Percentiles rank a stretch among this genome's conserved stretches.
These are phyloP conservation scores for Drosophila neonasuta DNA, from an alignment of 2,888 invertebrate genomes.

Conservation along the genomic window DNA sequence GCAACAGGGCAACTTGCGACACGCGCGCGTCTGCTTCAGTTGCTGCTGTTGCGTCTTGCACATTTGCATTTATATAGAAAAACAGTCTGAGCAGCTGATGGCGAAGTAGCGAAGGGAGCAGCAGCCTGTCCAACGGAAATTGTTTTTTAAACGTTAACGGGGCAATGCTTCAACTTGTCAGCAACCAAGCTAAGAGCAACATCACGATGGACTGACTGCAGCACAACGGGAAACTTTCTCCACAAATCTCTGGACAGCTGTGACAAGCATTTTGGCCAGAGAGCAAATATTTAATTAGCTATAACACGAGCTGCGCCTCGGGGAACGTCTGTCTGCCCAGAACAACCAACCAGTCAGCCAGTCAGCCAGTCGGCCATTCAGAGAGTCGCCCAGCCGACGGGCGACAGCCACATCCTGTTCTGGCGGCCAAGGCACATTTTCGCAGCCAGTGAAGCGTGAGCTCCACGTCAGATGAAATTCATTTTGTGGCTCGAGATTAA, in stretches of 20 bases:
- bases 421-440: slow-evolving; percentile 29
- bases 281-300: slow-evolving; percentile 73
- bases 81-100: background rate
- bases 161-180: slow-evolving; percentile 40
- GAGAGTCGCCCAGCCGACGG: slow-evolving; percentile 19
- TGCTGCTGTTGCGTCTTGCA: slow-evolving; percentile 5
- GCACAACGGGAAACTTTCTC: slow-evolving; percentile 42
- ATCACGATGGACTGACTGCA: slow-evolving; percentile 13
- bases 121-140: slow-evolving; percentile 48
- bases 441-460: slow-evolving; percentile 55
- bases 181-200: slow-evolving; percentile 15
- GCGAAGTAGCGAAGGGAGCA: background rate
- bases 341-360: slow-evolving; percentile 8
- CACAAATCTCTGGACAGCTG: slow-evolving; percentile 47
- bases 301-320: slow-evolving; percentile 52
- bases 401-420: slow-evolving; percentile 48
- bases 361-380: slow-evolving; percentile 4
- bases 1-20: slow-evolving; percentile 31
- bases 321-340: slow-evolving; percentile 36
- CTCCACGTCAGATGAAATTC: slow-evolving; percentile 55
- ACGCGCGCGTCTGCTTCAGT: background rate
- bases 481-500: slow-evolving; percentile 58
- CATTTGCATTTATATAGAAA: slow-evolving; percentile 28
- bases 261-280: slow-evolving; percentile 54
- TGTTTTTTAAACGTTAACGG: slow-evolving; percentile 52